These are phyloP conservation scores for Schizopygopsis malacanthus DNA, from an alignment of 2,797 vertebrate species.

Conservation along the genomic window DNA sequence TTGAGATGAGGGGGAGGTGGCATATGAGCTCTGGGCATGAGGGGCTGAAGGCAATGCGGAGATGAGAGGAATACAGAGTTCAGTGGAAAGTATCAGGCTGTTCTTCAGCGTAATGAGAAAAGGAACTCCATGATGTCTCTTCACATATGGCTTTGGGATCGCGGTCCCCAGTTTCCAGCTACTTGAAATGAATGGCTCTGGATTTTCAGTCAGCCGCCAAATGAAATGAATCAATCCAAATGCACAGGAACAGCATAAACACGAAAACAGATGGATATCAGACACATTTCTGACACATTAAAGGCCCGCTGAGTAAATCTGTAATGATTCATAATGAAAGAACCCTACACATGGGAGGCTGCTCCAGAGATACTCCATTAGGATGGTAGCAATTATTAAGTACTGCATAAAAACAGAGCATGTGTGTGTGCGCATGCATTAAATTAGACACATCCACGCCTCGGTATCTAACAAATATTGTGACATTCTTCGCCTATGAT, in stretches of 20 bases:
- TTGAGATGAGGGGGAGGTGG: slow-evolving; percentile 16
- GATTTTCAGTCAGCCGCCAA: slow-evolving; percentile 17
- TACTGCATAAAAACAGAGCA: slow-evolving; percentile 41
- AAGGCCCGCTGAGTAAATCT: slow-evolving; percentile 61
- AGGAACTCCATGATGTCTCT: slow-evolving; percentile 19
- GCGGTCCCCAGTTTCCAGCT: neutral
- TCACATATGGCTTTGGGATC: neutral
- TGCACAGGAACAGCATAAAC: slow-evolving; percentile 43
- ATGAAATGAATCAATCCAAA: slow-evolving; percentile 38
- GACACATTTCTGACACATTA: slow-evolving; percentile 71
- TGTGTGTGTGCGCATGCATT: slow-evolving; percentile 41
- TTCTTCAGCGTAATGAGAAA: slow-evolving; percentile 40
- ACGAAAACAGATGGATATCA: slow-evolving; percentile 64
- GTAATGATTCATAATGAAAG: slow-evolving; percentile 61
- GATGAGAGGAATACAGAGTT: slow-evolving; percentile 29
- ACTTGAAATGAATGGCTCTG: slow-evolving; percentile 26
- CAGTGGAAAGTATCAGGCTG: slow-evolving; percentile 7
- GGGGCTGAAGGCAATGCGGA: slow-evolving; percentile 17
- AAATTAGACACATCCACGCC: slow-evolving; percentile 21
- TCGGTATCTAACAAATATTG: slow-evolving; percentile 56
- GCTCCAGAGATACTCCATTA: slow-evolving; percentile 51
- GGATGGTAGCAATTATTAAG: slow-evolving; percentile 46
- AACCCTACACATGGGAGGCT: slow-evolving; percentile 53
- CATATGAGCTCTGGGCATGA: slow-evolving; percentile 34
- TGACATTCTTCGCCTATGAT: slow-evolving; percentile 56